Conservation (phyloP, 2,113 vertebrate species). For the Craseonycteris thonglongyai region DNA sequence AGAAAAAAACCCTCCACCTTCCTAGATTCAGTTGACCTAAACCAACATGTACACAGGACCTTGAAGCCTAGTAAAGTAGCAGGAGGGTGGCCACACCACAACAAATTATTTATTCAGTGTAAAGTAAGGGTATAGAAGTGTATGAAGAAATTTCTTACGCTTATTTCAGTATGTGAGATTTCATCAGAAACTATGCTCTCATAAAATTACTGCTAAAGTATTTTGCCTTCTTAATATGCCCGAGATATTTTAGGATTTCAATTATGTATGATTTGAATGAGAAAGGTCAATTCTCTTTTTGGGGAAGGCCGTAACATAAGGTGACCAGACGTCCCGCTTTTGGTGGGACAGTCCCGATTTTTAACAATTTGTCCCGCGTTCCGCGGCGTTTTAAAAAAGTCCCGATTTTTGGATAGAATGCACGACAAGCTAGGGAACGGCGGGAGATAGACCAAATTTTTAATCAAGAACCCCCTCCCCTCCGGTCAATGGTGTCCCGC, state of each 20-base stretch:
- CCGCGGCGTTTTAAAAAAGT: no score
- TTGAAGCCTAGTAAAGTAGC: neutral
- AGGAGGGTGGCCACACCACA: neutral
- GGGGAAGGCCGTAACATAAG: neutral
- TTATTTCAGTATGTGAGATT: neutral
- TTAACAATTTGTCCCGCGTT: no score
- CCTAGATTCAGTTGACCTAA: neutral
- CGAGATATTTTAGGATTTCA: neutral
- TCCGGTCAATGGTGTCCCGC: no score
- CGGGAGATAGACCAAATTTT: no score
- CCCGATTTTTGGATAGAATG: no score
- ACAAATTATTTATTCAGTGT: neutral
- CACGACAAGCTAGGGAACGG: no score
- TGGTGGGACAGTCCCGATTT: no score
- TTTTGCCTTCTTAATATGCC: neutral
- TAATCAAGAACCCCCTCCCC: no score
- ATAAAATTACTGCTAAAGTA: neutral
- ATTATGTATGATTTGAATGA: neutral
- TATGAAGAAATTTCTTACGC: neutral
- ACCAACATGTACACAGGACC: neutral
- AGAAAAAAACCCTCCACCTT: neutral
- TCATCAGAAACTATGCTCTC: neutral
- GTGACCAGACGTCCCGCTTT: no score
- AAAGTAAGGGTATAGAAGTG: neutral
- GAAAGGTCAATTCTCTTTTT: neutral